Evolutionary conservation across 2,797 vertebrate genomes (phyloP), one percentile per base, ranked within the genome.

Genomic region (Dromococcyx pavoninus): DNA sequence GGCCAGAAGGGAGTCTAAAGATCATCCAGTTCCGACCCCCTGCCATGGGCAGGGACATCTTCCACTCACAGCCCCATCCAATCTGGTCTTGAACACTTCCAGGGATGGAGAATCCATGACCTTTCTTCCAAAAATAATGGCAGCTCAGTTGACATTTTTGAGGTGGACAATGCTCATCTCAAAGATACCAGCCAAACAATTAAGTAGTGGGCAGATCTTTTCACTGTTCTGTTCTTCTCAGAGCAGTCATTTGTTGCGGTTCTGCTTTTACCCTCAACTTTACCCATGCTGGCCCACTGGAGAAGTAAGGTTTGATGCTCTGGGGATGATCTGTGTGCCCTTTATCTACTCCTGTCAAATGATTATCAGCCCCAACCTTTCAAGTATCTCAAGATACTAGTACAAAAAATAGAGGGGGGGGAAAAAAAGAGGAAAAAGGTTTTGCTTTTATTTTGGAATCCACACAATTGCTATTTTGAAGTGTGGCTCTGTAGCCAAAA

Each of bases 81-180:
- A 24, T 46, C 22, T 24, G 46, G 46, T 46, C 22, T 48, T 48
- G 46, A 48, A 48, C 46, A 48, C 46, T 10, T 48, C 21, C 46
- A 48, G 46, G 22, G 46, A 48, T 48, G 46, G 21, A 22, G 23
- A 23, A 48, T 21, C 46, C 8, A 48, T 12, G 21, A 24, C 11
- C 21, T 48, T 22, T 48, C 46, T 48, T 48, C 22, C 22, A 24
- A 51, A 86, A 87, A 92, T 39, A 44, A 54, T 91, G 86, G 81
- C 32, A 93, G 37, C 62, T 65, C 1, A 15, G 28, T 37, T 80
- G 78, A 44, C 25, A 94, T 78, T 58, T 17, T 11, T 44, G 65
- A 54, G 73, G 27, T 0, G 5, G 58, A 17, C n/a, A 43, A 0
- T 37, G 33, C 10, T 76, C 0, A 3, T 57, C 60, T 69, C 32